These are phyloP conservation scores for Ifrita kowaldi DNA, from an alignment of 2,113 vertebrate genomes.

Conservation along the genomic window DNA sequence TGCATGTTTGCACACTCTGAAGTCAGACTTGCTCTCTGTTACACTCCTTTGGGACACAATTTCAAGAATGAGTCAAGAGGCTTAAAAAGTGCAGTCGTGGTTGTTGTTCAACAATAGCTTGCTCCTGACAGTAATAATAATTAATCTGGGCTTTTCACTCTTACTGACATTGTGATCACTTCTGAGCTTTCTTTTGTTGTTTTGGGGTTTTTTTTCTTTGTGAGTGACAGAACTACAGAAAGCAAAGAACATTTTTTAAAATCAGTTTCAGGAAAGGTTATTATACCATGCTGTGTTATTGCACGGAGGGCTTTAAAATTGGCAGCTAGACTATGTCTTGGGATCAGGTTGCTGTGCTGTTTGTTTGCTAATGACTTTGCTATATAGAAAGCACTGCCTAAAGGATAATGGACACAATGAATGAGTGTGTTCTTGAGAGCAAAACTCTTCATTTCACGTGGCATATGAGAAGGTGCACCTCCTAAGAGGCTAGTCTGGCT, in stretches of 20 bases:
- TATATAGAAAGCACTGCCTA: neutral
- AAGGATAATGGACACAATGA: constrained; percentile 18
- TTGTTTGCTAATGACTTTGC: constrained; percentile 1
- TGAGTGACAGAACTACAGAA: neutral
- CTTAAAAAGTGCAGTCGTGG: neutral
- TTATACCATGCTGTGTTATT: neutral
- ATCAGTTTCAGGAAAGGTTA: neutral
- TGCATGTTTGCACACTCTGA: neutral
- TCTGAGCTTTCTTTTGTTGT: neutral
- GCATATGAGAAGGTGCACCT: neutral
- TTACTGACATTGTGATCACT: neutral
- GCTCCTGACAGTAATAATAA: neutral
- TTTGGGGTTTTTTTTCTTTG: neutral
- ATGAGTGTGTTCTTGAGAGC: neutral
- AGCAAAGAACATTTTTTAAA: constrained; percentile 4
- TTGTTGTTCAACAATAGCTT: neutral
- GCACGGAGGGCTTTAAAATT: neutral
- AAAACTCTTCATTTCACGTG: neutral
- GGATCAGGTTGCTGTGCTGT: neutral
- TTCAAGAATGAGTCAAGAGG: constrained; percentile 3
- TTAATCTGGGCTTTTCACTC: constrained; percentile 16
- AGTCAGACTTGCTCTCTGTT: neutral
- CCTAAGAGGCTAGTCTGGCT: neutral
- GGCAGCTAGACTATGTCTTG: neutral
- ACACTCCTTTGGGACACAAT: neutral